Evolutionary conservation across 2,888 invertebrate species (phyloP), one percentile per base, ranked within the genome.

Genomic region (Hyposoter dolosus): DNA sequence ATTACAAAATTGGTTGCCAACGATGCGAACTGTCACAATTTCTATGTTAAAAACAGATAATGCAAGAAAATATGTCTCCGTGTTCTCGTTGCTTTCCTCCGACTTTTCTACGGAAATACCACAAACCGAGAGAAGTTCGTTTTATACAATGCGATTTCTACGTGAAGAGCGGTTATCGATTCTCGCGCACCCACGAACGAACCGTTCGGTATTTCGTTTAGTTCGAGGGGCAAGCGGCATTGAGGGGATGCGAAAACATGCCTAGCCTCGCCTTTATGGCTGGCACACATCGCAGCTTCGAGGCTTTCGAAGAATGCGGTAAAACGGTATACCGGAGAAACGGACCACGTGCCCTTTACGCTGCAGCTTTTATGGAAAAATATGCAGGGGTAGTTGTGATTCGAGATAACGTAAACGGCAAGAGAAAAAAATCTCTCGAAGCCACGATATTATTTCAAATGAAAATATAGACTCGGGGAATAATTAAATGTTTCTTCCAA

Each of bases 131-230:
- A 17, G 19, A 63, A 75, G 66, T 83, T 74, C 47, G 74, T 74
- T 83, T n/a, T n/a, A n/a, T 74, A 68, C 77, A 66, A 66, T 72
- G 79, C 45, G 78, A 83, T 81, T 86, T 86, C 50, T 63, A 47
- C 71, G 40, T 40, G 72, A 71, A 53, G 76, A 66, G 45, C 35
- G 40, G 19, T 66, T 81, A 81, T 81, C 81, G 81, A 75, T 82
- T 82, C 45, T 56, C 74, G 56, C 74, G 28, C 53, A 69, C 60
- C 74, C 69, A 63, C 80, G 63, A 32, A 71, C 75, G 43, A 79
- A 74, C 66, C 79, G 77, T 74, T 82, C 53, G 77, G 63, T 82
- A 81, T 78, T 83, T 83, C 47, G 83, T 81, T 81, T 77, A 77
- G 71, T 68, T 71, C 45, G 17, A 63, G 68, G 66, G 60, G n/a